A percentile compares a stretch with the other conserved stretches of the same genome.
phyloP scores from a whole-genome alignment of 1,140 invertebrate genomes.

The Melipona quadrifasciata region DNA sequence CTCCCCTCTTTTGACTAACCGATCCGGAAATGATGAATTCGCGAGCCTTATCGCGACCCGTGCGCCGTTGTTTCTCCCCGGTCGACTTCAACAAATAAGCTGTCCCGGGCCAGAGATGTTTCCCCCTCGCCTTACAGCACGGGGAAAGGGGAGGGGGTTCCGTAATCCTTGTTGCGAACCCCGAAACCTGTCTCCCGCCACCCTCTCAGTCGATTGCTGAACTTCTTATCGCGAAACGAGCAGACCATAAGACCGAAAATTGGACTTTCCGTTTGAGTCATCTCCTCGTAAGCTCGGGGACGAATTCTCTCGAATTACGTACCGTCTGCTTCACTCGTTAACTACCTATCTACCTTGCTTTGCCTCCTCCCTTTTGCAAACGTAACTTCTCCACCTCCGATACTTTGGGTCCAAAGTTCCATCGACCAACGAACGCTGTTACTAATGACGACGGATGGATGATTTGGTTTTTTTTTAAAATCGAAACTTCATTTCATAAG shows the following conservation, averaged over 20 bases:
- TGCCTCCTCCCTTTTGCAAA: too few species aligned
- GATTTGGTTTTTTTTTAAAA: too few species aligned
- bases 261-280: constrained; percentile 45
- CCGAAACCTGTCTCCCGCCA: neutral
- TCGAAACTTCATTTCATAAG: too few species aligned
- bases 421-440: neutral
- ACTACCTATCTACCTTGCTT: neutral
- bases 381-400: neutral
- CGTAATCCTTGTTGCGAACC: constrained; percentile 41
- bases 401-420: neutral
- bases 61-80: constrained; percentile 42
- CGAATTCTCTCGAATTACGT: constrained; percentile 13
- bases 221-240: constrained; percentile 62
- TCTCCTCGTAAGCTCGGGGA: neutral
- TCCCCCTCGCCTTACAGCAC: neutral
- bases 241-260: constrained; percentile 48
- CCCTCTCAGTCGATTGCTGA: constrained; percentile 51
- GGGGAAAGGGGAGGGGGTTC: neutral
- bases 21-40: constrained; percentile 69
- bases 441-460: neutral
- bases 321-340: constrained; percentile 17
- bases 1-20: constrained; percentile 24
- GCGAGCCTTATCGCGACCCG: constrained; percentile 64
- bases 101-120: constrained; percentile 36
- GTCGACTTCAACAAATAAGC: constrained; percentile 56